These are phyloP conservation scores for Callospermophilus lateralis DNA, from an alignment of 2,113 vertebrate species.

Conservation along the genomic window DNA sequence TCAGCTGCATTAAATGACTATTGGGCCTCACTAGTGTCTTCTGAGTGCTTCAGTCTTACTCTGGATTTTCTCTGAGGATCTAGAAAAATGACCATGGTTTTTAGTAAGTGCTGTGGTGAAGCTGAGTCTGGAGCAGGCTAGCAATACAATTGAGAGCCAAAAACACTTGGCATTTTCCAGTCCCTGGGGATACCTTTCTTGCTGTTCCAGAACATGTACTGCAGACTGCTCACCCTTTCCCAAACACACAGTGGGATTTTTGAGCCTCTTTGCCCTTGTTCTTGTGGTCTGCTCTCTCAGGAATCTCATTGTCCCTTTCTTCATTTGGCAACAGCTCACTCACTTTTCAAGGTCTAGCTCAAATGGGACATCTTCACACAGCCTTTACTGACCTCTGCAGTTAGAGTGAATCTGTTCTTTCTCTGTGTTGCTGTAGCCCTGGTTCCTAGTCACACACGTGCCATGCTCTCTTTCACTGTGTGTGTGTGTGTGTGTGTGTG, in stretches of 20 bases:
- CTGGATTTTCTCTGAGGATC: neutral
- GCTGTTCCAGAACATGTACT: neutral
- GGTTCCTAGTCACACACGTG: neutral
- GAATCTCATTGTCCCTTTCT: neutral
- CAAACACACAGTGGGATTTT: neutral
- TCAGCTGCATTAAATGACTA: neutral
- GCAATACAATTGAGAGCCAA: neutral
- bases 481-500: too few relatives aligned
- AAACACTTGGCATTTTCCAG: neutral
- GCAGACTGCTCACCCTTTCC: neutral
- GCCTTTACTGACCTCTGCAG: neutral
- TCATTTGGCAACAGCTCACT: neutral
- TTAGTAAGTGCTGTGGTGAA: neutral
- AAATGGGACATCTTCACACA: neutral
- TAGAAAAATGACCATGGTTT: neutral
- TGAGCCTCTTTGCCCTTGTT: neutral
- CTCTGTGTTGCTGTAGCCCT: neutral
- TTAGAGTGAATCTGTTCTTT: neutral
- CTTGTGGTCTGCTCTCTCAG: neutral
- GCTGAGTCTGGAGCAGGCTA: neutral
- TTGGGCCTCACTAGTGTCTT: neutral
- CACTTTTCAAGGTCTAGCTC: neutral
- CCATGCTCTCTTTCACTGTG: neutral
- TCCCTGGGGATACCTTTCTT: neutral
- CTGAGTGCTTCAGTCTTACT: conserved; percentile 15